Percentiles rank a stretch among this genome's conserved stretches.
Conservation (phyloP, 1,140 invertebrate species). For the Hermatobates lingyangjiaoensis region DNA sequence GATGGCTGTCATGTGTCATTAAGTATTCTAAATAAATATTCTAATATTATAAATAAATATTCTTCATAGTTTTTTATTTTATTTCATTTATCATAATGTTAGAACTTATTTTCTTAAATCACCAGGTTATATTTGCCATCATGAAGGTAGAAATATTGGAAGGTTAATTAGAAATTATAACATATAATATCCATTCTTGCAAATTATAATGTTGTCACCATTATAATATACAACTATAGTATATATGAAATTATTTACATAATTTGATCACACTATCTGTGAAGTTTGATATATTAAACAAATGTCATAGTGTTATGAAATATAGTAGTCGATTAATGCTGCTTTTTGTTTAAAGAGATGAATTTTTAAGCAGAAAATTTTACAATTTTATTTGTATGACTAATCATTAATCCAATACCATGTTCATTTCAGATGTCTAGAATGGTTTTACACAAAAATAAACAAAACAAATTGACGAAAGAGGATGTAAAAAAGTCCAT, state of each 20-base stretch:
- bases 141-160: too few species aligned
- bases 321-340: too few species aligned
- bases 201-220: too few species aligned
- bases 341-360: neutral
- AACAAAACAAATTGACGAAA: conserved; percentile 10
- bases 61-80: too few species aligned
- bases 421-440: conserved; percentile 9
- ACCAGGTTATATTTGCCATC: too few species aligned
- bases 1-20: too few species aligned
- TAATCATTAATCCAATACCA: neutral
- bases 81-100: too few species aligned
- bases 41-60: too few species aligned
- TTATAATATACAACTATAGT: neutral
- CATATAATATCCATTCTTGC: too few species aligned
- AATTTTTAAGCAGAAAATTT: neutral
- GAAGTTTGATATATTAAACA: neutral
- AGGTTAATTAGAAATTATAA: too few species aligned
- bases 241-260: neutral
- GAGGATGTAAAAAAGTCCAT: conserved; percentile 13
- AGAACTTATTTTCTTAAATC: too few species aligned
- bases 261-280: neutral
- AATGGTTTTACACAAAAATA: conserved; percentile 9
- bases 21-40: too few species aligned
- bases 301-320: neutral
- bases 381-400: neutral